Percentiles rank a stretch among this genome's conserved stretches.
Evolutionary conservation across 2,797 vertebrate genomes (phyloP).

Genomic region (Miichthys miiuy): DNA sequence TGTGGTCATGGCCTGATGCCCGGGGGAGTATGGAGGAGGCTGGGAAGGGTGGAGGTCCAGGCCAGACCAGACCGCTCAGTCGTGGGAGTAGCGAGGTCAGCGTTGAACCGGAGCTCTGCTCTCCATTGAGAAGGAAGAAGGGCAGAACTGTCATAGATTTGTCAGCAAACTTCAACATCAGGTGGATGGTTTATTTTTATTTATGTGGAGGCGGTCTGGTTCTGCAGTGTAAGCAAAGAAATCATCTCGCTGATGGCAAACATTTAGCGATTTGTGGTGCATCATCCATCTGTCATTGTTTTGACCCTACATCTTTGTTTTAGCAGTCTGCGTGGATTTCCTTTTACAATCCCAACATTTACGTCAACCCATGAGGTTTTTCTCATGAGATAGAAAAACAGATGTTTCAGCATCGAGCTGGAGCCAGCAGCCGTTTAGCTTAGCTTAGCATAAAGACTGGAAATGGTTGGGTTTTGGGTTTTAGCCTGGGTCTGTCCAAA

Average conservation of each 20-base stretch:
- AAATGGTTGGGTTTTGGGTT: background rate
- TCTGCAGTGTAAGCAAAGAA: conserved; percentile 30
- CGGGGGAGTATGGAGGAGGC: conserved; percentile 71
- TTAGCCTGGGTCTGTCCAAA: background rate
- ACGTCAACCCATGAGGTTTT: background rate
- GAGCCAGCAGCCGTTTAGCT: background rate
- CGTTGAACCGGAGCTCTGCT: conserved; percentile 37
- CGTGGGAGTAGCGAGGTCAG: conserved; percentile 72
- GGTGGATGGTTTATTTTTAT: conserved; percentile 61
- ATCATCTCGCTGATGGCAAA: conserved; percentile 16
- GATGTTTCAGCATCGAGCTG: conserved; percentile 14
- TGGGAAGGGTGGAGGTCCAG: conserved; percentile 69
- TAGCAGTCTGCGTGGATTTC: conserved; percentile 9
- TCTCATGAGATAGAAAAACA: conserved; percentile 21
- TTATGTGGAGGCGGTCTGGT: conserved; percentile 39
- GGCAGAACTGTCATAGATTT: conserved; percentile 53
- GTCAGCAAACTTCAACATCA: conserved; percentile 50
- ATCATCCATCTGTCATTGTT: background rate
- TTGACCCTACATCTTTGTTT: conserved; percentile 9
- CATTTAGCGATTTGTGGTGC: conserved; percentile 14
- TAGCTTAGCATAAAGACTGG: background rate
- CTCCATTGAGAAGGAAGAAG: conserved; percentile 59
- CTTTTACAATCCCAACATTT: conserved; percentile 29
- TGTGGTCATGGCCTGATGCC: conserved; percentile 64
- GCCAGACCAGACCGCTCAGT: conserved; percentile 57